phyloP scores from a whole-genome alignment of 2,113 vertebrate species.

The Chascanopsetta lugubris region DNA sequence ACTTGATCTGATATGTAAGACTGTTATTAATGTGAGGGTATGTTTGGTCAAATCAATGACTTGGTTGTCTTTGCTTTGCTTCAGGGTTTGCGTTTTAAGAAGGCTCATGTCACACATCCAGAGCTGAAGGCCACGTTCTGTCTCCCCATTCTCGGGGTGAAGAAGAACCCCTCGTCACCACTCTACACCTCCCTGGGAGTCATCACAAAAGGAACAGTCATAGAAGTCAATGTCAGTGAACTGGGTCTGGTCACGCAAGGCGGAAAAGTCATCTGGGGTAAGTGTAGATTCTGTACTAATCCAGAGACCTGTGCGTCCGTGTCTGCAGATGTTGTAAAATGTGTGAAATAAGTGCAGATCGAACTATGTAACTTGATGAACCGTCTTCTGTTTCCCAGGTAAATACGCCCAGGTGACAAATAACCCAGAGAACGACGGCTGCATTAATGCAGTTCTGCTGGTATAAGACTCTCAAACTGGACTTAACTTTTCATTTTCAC shows the following conservation, averaged over 20 bases:
- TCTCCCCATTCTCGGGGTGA: constrained; percentile 95
- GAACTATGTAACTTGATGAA: neutral
- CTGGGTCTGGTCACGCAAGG: constrained; percentile 97
- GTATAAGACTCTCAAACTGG: constrained; percentile 78
- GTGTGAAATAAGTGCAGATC: neutral
- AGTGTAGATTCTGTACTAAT: constrained; percentile 62
- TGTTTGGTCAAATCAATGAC: neutral
- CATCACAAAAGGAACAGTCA: constrained; percentile 95
- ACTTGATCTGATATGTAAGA: neutral
- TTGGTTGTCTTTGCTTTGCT: constrained; percentile 15
- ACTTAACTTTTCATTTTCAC: constrained; percentile 16
- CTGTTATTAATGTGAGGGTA: too few species aligned
- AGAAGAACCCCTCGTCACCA: constrained; percentile 97
- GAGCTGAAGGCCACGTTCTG: constrained; percentile 98
- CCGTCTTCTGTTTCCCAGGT: constrained; percentile 76
- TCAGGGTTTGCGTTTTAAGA: constrained; percentile 96
- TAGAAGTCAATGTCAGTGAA: constrained; percentile 97
- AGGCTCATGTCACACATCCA: constrained; percentile 96
- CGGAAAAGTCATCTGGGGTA: constrained; percentile 99
- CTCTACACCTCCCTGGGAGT: constrained; percentile 95
- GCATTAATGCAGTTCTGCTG: constrained; percentile 94
- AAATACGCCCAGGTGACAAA: constrained; percentile 99
- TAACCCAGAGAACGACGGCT: constrained; percentile 98
- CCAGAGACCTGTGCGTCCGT: neutral
- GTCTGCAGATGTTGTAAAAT: neutral